Base-by-base conservation (phyloP, 2,888 invertebrate genomes). In the Acleris sparsana region DNA sequence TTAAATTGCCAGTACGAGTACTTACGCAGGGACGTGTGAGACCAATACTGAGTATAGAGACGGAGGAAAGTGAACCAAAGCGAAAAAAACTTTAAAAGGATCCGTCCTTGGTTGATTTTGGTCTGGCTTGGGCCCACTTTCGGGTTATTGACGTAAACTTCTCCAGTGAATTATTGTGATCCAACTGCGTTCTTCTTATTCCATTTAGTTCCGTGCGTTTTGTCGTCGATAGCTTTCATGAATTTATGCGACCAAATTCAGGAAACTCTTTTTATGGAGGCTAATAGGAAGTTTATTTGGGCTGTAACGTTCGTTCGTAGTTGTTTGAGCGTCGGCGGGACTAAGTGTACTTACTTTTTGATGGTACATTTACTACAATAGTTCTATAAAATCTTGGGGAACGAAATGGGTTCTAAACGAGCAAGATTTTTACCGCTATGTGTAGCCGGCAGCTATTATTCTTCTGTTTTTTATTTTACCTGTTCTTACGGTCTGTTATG, bases 1-100 rank as follows among this genome's bases (percentile, higher is more conserved):
- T 79, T 80, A 80, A 82, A 82, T 84, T 83, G 81, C 78, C 75
- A 77, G 80, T 82, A 80, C 80, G 80, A 77, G 80, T 82, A 80
- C 80, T 80, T 81, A 80, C 75, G 80, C 75, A 79, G 75, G 72
- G 77, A 80, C 75, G 79, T 80, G 79, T 78, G 82, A 82, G 80
- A 77, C 79, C 80, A 82, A 82, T 80, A 81, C 79, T 63, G 75
- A 80, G 80, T 77, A 79, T 80, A 78, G 79, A 77, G 76, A 73
- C 73, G 75, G 70, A 70, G 33, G 63, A 29, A 5, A 16, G 9
- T 16, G n/a, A 11, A 9, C n/a, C 29, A 17, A 17, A 60, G 13
- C 1, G 20, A 49, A 65, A 60, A 1, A 9, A 13, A 44, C 60
- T 49, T n/a, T 65, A 43, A 9, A 1, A 0, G 1, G 2, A 5